Base-by-base conservation (phyloP, 2,888 invertebrate genomes). In the Drosophila mulleri region DNA sequence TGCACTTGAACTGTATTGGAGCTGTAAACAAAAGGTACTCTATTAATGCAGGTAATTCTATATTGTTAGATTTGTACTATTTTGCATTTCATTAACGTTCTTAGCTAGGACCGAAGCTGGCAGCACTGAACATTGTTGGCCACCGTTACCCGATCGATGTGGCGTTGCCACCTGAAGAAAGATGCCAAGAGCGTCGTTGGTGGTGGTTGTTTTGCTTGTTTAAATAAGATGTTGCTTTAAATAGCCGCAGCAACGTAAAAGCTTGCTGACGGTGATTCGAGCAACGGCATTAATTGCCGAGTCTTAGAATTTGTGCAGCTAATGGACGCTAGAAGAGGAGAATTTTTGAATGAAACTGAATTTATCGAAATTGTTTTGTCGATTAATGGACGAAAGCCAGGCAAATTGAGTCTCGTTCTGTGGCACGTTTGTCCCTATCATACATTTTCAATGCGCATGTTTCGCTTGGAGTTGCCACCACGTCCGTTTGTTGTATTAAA, bases 241-340 rank as follows among this genome's bases (percentile, higher is more conserved):
- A 48, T 42, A 41, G 14, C 45, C 63, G 47, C 14, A 45, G 78
- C 75, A 85, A 88, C 83, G 18, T 83, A 88, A 83, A 83, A 83
- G 83, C 69, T 85, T 83, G 86, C 63, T 53, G 3, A 42, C 42
- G 32, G 52, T 20, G 12, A n/a, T 7, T 65, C 57, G 39, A 59
- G 54, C 84, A 83, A 91, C 88, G 89, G 89, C 89, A 88, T 78
- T 60, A 2, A 75, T 58, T 90, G 91, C 91, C 91, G 89, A 75
- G 48, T 90, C 89, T 12, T n/a, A 1, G 9, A 20, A 16, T 14
- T 3, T 35, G 5, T 41, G 42, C 12, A 29, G 7, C 14, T 20
- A 14, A 32, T 18, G 32, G 0, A 9, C 11, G 2, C 3, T 9
- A 3, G 32, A 11, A 11, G 9, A 3, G 9, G 2, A 32, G 0